Conservation (phyloP, 2,888 invertebrate species). For the Phania funesta region DNA sequence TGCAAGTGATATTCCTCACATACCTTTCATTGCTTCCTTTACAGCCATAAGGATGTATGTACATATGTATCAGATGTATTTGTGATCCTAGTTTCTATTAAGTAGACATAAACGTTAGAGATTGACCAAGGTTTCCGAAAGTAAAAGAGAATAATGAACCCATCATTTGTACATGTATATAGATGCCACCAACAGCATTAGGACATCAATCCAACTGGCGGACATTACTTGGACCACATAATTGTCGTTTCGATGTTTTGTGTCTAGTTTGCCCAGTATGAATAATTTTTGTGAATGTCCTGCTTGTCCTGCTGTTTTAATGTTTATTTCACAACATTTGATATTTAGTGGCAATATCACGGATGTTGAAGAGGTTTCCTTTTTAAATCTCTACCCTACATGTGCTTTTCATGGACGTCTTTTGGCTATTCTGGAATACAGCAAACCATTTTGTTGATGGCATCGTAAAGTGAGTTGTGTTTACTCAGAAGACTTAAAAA, state of each 20-base stretch:
- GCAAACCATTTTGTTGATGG: slow-evolving; percentile 26
- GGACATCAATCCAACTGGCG: slow-evolving; percentile 55
- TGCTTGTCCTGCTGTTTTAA: slow-evolving; percentile 2
- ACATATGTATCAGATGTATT: slow-evolving; percentile 30
- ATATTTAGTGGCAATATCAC: slow-evolving; percentile 61
- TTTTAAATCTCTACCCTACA: slow-evolving; percentile 36
- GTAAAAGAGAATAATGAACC: slow-evolving; percentile 11
- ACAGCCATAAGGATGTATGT: background rate
- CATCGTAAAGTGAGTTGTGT: slow-evolving; percentile 55
- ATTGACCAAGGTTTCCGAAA: slow-evolving; percentile 39
- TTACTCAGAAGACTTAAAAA: slow-evolving; percentile 42
- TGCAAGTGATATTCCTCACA: background rate
- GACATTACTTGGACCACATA: slow-evolving; percentile 58
- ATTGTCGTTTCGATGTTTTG: slow-evolving; percentile 49
- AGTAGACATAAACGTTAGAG: slow-evolving; percentile 45
- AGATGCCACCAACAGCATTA: slow-evolving; percentile 24
- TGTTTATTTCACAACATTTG: slow-evolving; percentile 29
- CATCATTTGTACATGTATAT: background rate
- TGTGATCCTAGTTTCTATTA: slow-evolving; percentile 19
- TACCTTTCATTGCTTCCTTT: background rate
- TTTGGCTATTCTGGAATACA: background rate
- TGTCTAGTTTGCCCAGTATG: slow-evolving; percentile 34
- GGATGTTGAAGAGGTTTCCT: slow-evolving; percentile 65
- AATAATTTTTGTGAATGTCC: slow-evolving; percentile 24
- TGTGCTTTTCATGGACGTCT: slow-evolving; percentile 29